phyloP scores from a whole-genome alignment of 1,140 invertebrate genomes.

The Dryas iulia region DNA sequence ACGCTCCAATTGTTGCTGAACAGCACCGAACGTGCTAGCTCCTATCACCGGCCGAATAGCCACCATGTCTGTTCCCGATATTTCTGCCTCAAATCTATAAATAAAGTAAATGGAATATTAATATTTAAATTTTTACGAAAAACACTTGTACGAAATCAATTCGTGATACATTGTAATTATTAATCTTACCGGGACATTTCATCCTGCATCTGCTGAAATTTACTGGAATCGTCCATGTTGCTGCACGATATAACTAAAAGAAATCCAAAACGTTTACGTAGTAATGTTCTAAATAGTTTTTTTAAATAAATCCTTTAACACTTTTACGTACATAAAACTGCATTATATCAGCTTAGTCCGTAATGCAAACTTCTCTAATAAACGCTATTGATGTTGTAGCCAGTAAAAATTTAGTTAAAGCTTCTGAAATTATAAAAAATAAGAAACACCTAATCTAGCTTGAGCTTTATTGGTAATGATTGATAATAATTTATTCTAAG shows the following conservation, averaged over 20 bases:
- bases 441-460: too few relatives aligned
- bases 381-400: background rate
- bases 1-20: conserved; percentile 84
- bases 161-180: too few relatives aligned
- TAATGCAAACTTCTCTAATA: background rate
- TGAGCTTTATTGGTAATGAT: too few relatives aligned
- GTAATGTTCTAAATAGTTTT: conserved; percentile 28
- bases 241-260: conserved; percentile 60
- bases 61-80: conserved; percentile 82
- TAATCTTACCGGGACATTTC: conserved; percentile 89
- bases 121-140: background rate
- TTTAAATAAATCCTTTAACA: conserved; percentile 32
- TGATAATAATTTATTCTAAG: too few relatives aligned
- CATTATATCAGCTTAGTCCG: conserved; percentile 13
- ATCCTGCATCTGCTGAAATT: conserved; percentile 88
- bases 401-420: background rate
- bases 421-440: background rate
- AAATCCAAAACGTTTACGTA: conserved; percentile 70
- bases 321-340: conserved; percentile 50
- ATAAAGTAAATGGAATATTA: too few relatives aligned
- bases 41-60: conserved; percentile 84
- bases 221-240: conserved; percentile 75
- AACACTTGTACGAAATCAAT: too few relatives aligned
- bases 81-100: conserved; percentile 92
- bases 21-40: conserved; percentile 84